These are phyloP conservation scores for Atta texana DNA, from an alignment of 1,140 invertebrate species.

Conservation along the genomic window DNA sequence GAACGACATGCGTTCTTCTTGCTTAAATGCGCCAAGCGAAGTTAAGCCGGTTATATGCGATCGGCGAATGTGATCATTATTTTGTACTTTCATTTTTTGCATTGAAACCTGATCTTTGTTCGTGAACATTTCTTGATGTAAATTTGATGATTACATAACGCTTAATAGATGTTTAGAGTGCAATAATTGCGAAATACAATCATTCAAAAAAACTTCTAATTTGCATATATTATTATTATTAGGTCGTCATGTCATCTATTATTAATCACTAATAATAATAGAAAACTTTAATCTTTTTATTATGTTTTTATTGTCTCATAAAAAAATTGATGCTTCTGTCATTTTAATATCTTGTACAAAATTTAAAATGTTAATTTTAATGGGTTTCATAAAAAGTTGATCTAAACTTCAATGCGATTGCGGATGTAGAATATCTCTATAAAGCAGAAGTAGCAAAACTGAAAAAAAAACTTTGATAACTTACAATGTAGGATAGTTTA, in stretches of 20 bases:
- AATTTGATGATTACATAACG: neutral
- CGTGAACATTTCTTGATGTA: neutral
- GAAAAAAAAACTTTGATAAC: neutral
- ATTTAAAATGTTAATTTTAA: neutral
- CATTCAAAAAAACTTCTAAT: neutral
- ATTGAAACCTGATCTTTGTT: neutral
- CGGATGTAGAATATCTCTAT: neutral
- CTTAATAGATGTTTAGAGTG: neutral
- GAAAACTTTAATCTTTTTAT: neutral
- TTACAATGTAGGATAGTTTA: neutral
- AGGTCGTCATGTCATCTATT: neutral
- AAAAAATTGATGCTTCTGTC: neutral
- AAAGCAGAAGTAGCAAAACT: neutral
- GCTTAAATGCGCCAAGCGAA: conserved; percentile 6
- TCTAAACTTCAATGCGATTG: neutral
- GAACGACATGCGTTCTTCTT: neutral
- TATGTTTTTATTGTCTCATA: neutral
- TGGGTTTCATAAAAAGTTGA: neutral
- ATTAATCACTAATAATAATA: neutral
- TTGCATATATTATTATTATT: neutral
- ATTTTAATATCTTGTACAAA: neutral
- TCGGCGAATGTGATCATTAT: conserved; percentile 1
- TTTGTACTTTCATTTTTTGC: neutral
- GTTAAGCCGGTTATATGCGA: neutral
- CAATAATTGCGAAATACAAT: neutral